Base-by-base conservation (phyloP, 2,888 invertebrate species). In the Stratiomys singularior region DNA sequence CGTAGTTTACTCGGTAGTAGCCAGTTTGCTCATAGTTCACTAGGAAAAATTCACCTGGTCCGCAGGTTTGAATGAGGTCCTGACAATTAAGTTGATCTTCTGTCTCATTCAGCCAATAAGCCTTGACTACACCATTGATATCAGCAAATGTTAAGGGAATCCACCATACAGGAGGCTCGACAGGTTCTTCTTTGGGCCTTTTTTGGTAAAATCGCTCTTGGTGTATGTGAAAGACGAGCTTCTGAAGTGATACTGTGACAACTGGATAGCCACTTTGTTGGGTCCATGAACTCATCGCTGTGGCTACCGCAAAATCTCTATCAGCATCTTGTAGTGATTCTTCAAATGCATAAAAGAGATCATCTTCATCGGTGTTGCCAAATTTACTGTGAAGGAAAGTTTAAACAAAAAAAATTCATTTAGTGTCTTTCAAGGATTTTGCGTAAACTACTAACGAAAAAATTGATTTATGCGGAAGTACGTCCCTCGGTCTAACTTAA, bases 1-100 rank as follows among this genome's bases (percentile, higher is more conserved):
- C 93, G 81, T 95, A 95, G 83, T 93, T 92, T 1, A 93, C 91
- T 82, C 93, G 88, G 86, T 92, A 93, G 84, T 85, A 86, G 7
- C 85, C 84, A 0, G 83, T 85, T 0, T 85, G 85, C 69, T 86
- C 85, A 76, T 86, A 86, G 80, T 87, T 87, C 3, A 87, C 60
- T 5, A 86, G 82, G 27, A 87, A 28, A 87, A 86, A 87, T 13
- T 84, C 84, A 0, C 82, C 78, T 0, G n/a, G 64, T 0, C n/a
- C 13, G 11, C 58, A 58, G 18, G 13, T 15, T 18, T 23, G 15
- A 11, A 37, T 15, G 23, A 15, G 9, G 18, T 72, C 58, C n/a
- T n/a, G 11, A 21, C 74, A 74, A 0, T 30, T 5, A 1, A 74
- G 23, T 13, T 25, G 11, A 5, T 13, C 37, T 25, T 58, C 74